Evolutionary conservation across 2,888 invertebrate species (phyloP), one percentile per base, ranked within the genome.

Genomic region (Callosobruchus maculatus): DNA sequence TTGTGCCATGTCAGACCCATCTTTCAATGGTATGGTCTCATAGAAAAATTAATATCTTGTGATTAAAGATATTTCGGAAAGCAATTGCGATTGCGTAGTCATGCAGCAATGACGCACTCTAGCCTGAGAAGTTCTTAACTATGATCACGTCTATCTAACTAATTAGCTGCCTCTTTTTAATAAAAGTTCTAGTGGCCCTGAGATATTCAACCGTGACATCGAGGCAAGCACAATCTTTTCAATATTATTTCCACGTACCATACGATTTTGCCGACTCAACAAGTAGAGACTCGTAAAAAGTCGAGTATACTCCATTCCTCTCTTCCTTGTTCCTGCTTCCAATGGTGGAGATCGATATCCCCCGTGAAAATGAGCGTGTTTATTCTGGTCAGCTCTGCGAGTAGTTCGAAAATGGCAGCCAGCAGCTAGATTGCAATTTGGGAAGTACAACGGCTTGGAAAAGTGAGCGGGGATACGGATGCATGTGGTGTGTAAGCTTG

Each of bases 371-470:
- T 77, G 74, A 76, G 75, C 75, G 80, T 83, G 82, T 83, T 84
- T 84, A 85, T 85, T 85, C 85, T 79, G 84, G 85, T 85, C 85
- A 85, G 68, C 5, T 21, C 68, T 68, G 84, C 83, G 80, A 79
- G 78, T 79, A 80, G 82, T 81, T 82, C 77, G 79, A 20, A 78
- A 77, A 82, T 77, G 68, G 21, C 81, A 82, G 81, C 80, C 80
- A 78, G 80, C 82, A 82, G 84, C 84, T 84, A 83, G 86, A 86
- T 86, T 86, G 86, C 85, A 86, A 86, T 86, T 86, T 85, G 86
- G 85, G 85, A 85, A n/a, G n/a, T n/a, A 85, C 85, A 84, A 85
- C 86, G 86, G 85, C 86, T 86, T 83, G n/a, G n/a, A n/a, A n/a
- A n/a, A n/a, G n/a, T n/a, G n/a, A n/a, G n/a, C n/a, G n/a, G n/a